Base-by-base conservation (phyloP, 2,888 invertebrate genomes). In the Zaprionus lineosus region DNA sequence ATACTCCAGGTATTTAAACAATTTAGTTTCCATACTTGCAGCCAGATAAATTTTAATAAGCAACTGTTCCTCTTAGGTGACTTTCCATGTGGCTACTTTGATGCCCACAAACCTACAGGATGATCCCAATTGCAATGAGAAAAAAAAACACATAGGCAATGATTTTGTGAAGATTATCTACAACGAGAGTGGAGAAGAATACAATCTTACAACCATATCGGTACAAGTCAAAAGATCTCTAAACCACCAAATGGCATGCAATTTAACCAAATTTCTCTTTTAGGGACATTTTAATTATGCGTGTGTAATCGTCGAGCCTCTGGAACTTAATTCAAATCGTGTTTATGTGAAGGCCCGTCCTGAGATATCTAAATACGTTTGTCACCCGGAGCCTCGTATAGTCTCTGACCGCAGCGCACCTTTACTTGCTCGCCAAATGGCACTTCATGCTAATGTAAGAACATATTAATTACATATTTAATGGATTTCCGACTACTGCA, bases 141-240 rank as follows among this genome's bases (percentile, higher is more conserved):
- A 99, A 91, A 97, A 98, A 90, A 93, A 94, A 86, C 97, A 99
- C 90, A 98, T 99, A 90, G 98, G 98, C 72, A 99, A 99, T 91
- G 96, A 99, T 91, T 97, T 93, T 91, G 98, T 98, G 6, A 95
- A 95, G 66, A 97, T 99, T 87, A 96, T 99, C 18, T 99, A 98
- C 92, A 99, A 99, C 90, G 98, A 99, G 91, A 98, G 98, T 87
- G 97, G 96, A 2, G 95, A 95, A 56, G 95, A 96, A 70, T 98
- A 97, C 90, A 94, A 95, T 88, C 94, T 98, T 48, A 95, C 94
- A 87, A 97, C 97, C 47, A 96, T 98, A 73, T 97, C 95, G 92
- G 96, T 96, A 89, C 73, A 78, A 6, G 0, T 5, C n/a, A n/a
- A n/a, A n/a, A n/a, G n/a, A n/a, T n/a, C n/a, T n/a, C n/a, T n/a